A percentile compares a stretch with the other conserved stretches of the same genome.
Evolutionary conservation across 2,797 vertebrate species (phyloP).

Genomic region (Paedocypris micromegethes): DNA sequence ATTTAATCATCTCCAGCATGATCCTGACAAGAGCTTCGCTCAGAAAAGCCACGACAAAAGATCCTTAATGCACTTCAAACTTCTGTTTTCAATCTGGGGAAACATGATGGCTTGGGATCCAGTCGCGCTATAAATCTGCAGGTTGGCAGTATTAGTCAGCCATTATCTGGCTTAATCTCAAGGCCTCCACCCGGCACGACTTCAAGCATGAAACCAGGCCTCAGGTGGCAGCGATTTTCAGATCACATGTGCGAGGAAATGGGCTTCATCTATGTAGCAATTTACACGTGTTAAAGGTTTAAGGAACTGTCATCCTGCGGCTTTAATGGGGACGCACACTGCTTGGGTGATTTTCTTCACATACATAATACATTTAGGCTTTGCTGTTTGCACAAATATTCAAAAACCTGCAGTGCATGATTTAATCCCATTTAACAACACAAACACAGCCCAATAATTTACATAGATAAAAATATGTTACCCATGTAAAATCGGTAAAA

Average conservation of each 20-base stretch:
- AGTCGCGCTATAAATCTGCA: conserved; percentile 44
- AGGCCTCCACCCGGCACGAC: conserved; percentile 49
- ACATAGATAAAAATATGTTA: conserved; percentile 4
- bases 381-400: conserved; percentile 16
- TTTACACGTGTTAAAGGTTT: conserved; percentile 71
- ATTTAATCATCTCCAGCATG: conserved; percentile 25
- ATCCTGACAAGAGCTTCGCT: conserved; percentile 24
- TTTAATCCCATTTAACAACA: conserved; percentile 22
- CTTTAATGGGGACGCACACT: conserved; percentile 66
- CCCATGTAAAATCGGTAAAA: background rate
- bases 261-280: conserved; percentile 65
- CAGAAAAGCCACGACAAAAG: conserved; percentile 21
- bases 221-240: conserved; percentile 79
- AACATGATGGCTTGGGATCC: conserved; percentile 42
- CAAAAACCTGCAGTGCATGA: conserved; percentile 27
- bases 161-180: conserved; percentile 56
- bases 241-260: conserved; percentile 69
- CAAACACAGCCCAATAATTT: conserved; percentile 4
- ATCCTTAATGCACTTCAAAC: conserved; percentile 31
- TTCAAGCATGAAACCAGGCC: conserved; percentile 58
- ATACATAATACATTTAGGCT: conserved; percentile 25
- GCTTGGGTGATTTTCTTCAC: conserved; percentile 29
- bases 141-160: conserved; percentile 45
- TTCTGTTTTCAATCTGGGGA: conserved; percentile 47
- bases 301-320: conserved; percentile 64